These are phyloP conservation scores for Acromyrmex charruanus DNA, from an alignment of 1,140 invertebrate genomes.

Conservation along the genomic window DNA sequence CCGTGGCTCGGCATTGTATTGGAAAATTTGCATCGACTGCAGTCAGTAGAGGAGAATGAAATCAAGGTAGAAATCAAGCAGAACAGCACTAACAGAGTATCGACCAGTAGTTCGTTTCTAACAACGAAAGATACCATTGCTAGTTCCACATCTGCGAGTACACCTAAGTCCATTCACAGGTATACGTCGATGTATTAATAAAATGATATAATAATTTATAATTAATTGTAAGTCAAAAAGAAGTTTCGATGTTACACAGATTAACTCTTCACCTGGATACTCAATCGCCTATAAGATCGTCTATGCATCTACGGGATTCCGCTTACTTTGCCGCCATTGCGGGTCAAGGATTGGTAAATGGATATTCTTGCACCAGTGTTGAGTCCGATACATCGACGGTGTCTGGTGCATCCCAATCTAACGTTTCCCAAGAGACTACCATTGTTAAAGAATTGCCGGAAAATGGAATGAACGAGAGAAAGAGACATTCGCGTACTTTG, in stretches of 20 bases:
- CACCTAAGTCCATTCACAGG: constrained; percentile 85
- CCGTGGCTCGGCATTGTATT: constrained; percentile 95
- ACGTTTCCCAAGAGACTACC: constrained; percentile 89
- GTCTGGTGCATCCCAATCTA: constrained; percentile 88
- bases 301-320: constrained; percentile 90
- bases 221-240: constrained; percentile 11
- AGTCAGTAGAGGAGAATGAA: constrained; percentile 81
- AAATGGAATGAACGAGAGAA: constrained; percentile 79
- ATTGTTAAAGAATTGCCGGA: constrained; percentile 86
- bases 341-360: constrained; percentile 89
- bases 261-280: constrained; percentile 87
- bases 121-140: constrained; percentile 71
- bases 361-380: constrained; percentile 87
- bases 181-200: constrained; percentile 70
- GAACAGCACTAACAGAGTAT: constrained; percentile 86
- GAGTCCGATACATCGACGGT: constrained; percentile 89
- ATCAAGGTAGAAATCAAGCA: constrained; percentile 79
- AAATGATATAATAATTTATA: constrained; percentile 34
- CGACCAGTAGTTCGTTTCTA: constrained; percentile 86
- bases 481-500: constrained; percentile 86
- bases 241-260: constrained; percentile 77
- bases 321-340: constrained; percentile 93
- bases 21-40: constrained; percentile 92
- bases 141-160: constrained; percentile 78
- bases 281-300: constrained; percentile 87